Evolutionary conservation across 2,888 invertebrate species (phyloP).

Genomic region (Plagodis dolabraria): DNA sequence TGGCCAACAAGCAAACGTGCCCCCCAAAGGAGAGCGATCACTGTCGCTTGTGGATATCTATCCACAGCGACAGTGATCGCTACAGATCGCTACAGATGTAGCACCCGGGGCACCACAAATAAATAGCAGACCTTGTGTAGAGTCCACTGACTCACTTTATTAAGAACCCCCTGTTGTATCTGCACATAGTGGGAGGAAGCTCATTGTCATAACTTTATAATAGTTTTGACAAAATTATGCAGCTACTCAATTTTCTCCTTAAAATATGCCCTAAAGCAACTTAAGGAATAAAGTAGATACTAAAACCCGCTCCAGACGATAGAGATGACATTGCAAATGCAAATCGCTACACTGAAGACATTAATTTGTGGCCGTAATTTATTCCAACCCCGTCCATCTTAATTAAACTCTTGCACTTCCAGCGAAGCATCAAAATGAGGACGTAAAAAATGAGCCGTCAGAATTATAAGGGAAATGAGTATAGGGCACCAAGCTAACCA

Average conservation of each 20-base stretch:
- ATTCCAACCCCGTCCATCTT: conserved; percentile 54
- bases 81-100: too few species aligned
- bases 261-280: not conserved
- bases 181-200: too few species aligned
- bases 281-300: not conserved
- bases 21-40: too few species aligned
- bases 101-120: too few species aligned
- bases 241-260: not conserved
- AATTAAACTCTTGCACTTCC: conserved; percentile 62
- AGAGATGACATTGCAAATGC: conserved; percentile 45
- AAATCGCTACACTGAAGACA: conserved; percentile 49
- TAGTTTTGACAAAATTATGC: too few species aligned
- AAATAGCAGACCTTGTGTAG: too few species aligned
- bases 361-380: conserved; percentile 54
- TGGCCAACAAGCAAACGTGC: too few species aligned
- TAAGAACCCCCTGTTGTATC: too few species aligned
- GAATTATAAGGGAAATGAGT: not conserved
- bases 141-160: too few species aligned
- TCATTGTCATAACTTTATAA: too few species aligned
- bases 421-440: conserved; percentile 7
- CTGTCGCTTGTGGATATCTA: too few species aligned
- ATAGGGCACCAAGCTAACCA: not conserved
- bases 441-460: conserved; percentile 2
- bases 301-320: not conserved
- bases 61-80: too few species aligned